Percentiles rank a stretch among this genome's conserved stretches.
These are phyloP conservation scores for Crioceris asparagi DNA, from an alignment of 2,888 invertebrate species.

Conservation along the genomic window DNA sequence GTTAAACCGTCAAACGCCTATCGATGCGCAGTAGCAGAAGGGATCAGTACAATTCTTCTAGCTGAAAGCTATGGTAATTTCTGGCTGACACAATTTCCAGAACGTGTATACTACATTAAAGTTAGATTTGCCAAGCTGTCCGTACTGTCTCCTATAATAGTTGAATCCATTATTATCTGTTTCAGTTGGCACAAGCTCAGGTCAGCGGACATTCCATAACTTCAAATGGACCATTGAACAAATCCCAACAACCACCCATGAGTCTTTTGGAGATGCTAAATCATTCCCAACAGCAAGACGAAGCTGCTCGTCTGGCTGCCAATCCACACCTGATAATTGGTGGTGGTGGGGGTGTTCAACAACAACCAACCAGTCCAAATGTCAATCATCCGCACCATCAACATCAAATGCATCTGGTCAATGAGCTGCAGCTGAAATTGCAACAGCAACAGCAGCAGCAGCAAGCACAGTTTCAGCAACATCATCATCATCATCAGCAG, in stretches of 20 bases:
- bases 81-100: too few species aligned
- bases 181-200: slow-evolving; percentile 58
- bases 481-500: slow-evolving; percentile 18
- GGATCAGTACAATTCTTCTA: too few species aligned
- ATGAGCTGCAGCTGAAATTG: slow-evolving; percentile 40
- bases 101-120: too few species aligned
- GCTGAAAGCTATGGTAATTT: too few species aligned
- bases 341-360: slow-evolving; percentile 5
- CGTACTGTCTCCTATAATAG: too few species aligned
- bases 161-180: slow-evolving; percentile 18
- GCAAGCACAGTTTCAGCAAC: too few species aligned
- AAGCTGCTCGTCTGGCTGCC: slow-evolving; percentile 22
- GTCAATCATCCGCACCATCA: slow-evolving; percentile 15
- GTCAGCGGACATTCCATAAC: slow-evolving; percentile 55
- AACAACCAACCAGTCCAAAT: slow-evolving; percentile 8
- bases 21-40: too few species aligned
- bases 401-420: slow-evolving; percentile 15
- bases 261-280: slow-evolving; percentile 54
- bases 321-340: slow-evolving; percentile 4
- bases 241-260: slow-evolving; percentile 44
- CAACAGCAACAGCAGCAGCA: slow-evolving; percentile 42
- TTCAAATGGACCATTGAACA: slow-evolving; percentile 43
- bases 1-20: too few species aligned
- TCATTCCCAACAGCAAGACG: slow-evolving; percentile 42
- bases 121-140: too few species aligned